A percentile compares a stretch with the other conserved stretches of the same genome.
These are phyloP conservation scores for Sarcophaga peregrina DNA, from an alignment of 1,140 invertebrate species.

Conservation along the genomic window DNA sequence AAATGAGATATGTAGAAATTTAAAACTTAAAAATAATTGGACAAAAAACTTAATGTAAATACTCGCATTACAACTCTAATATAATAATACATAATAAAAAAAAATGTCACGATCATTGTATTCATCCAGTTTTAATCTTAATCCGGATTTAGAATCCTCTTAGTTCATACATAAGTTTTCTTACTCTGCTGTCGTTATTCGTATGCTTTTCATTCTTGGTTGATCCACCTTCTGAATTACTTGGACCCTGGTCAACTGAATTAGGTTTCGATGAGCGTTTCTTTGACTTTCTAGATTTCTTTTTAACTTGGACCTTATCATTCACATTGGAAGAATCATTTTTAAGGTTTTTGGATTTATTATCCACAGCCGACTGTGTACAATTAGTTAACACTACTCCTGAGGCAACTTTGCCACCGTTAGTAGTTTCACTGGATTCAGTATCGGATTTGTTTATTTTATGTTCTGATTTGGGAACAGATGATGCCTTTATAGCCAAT, in stretches of 20 bases:
- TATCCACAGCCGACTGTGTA: slow-evolving; percentile 59
- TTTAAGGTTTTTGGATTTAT: slow-evolving; percentile 52
- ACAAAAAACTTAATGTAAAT: too few relatives aligned
- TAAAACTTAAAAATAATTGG: too few relatives aligned
- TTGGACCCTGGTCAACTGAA: slow-evolving; percentile 72
- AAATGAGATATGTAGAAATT: too few relatives aligned
- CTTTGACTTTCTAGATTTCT: slow-evolving; percentile 68
- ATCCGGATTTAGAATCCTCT: too few relatives aligned
- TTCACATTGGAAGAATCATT: slow-evolving; percentile 64
- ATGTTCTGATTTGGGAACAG: background rate
- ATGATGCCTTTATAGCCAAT: too few relatives aligned
- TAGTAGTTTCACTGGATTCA: slow-evolving; percentile 66
- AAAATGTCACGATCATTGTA: too few relatives aligned
- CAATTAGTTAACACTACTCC: slow-evolving; percentile 57
- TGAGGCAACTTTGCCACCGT: slow-evolving; percentile 61
- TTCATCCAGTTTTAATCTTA: too few relatives aligned
- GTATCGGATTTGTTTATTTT: slow-evolving; percentile 43
- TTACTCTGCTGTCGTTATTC: slow-evolving; percentile 72
- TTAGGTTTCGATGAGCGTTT: slow-evolving; percentile 67
- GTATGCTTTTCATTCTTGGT: slow-evolving; percentile 73
- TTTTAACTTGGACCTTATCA: slow-evolving; percentile 65
- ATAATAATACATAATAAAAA: too few relatives aligned
- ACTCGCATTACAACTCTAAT: too few relatives aligned
- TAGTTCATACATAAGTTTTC: too few relatives aligned
- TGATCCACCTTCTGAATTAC: slow-evolving; percentile 73